Percentiles rank a stretch among this genome's conserved stretches.
Conservation (phyloP, 2,888 invertebrate species). For the Emmelina monodactyla region DNA sequence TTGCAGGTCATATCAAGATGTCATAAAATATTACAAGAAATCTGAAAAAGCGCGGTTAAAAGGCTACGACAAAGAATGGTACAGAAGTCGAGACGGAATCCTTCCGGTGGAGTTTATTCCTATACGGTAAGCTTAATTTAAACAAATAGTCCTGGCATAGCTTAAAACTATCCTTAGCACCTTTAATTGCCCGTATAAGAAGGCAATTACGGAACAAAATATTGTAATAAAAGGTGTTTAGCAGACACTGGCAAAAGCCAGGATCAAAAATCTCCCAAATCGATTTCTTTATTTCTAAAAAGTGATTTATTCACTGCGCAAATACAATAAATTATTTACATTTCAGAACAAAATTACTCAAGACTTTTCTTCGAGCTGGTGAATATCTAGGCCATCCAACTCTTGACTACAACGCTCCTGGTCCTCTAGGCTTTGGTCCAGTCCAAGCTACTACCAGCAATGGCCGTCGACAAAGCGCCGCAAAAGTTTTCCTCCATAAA, state of each 20-base stretch:
- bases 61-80: constrained; percentile 46
- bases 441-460: constrained; percentile 67
- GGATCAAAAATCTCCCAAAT: no score
- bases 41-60: constrained; percentile 52
- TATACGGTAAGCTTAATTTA: constrained; percentile 25
- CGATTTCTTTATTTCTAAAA: no score
- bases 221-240: no score
- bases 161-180: no score
- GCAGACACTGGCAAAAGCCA: no score
- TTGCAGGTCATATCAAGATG: constrained; percentile 67
- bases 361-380: constrained; percentile 71
- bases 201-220: no score
- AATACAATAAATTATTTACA: not conserved
- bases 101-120: constrained; percentile 66
- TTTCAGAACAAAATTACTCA: constrained; percentile 56
- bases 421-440: constrained; percentile 64
- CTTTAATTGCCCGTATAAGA: no score
- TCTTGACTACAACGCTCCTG: constrained; percentile 72
- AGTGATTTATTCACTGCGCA: no score
- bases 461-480: constrained; percentile 67
- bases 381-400: constrained; percentile 68
- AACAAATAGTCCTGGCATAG: no score
- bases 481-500: constrained; percentile 67
- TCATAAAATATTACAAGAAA: constrained; percentile 65
- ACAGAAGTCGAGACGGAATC: constrained; percentile 64